These are phyloP conservation scores for Dendrolimus pini DNA, from an alignment of 2,888 invertebrate genomes.

Conservation along the genomic window DNA sequence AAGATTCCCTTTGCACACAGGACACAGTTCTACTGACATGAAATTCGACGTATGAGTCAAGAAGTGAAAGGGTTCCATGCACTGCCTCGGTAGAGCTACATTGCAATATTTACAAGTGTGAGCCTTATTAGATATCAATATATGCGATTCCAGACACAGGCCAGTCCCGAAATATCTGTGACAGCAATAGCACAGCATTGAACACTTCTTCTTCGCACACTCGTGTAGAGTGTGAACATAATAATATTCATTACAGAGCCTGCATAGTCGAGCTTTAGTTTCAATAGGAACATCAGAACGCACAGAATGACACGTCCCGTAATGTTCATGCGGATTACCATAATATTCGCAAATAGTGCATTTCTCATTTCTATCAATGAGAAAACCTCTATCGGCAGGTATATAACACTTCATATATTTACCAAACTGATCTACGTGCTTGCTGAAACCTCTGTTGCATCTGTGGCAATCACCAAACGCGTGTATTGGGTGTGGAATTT, in stretches of 20 bases:
- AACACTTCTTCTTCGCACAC: slow-evolving; percentile 14
- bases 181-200: slow-evolving; percentile 21
- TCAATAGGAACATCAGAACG: slow-evolving; percentile 30
- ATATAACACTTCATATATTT: neutral
- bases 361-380: neutral
- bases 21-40: slow-evolving; percentile 25
- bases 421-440: neutral
- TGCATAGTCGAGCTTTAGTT: slow-evolving; percentile 8
- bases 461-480: slow-evolving; percentile 26
- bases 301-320: slow-evolving; percentile 21
- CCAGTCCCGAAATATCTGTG: slow-evolving; percentile 19
- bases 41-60: slow-evolving; percentile 27
- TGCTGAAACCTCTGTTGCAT: slow-evolving; percentile 21
- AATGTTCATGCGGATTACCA: slow-evolving; percentile 15
- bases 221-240: slow-evolving; percentile 12
- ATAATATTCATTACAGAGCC: slow-evolving; percentile 7
- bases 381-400: neutral
- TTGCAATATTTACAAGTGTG: slow-evolving; percentile 26
- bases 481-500: slow-evolving; percentile 4
- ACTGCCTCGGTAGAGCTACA: slow-evolving; percentile 10
- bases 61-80: slow-evolving; percentile 32
- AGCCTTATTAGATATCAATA: rapidly evolving
- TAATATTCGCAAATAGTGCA: neutral
- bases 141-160: slow-evolving; percentile 13
- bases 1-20: slow-evolving; percentile 13